Conservation (phyloP, 2,888 invertebrate genomes). For the Fragum fragum region DNA sequence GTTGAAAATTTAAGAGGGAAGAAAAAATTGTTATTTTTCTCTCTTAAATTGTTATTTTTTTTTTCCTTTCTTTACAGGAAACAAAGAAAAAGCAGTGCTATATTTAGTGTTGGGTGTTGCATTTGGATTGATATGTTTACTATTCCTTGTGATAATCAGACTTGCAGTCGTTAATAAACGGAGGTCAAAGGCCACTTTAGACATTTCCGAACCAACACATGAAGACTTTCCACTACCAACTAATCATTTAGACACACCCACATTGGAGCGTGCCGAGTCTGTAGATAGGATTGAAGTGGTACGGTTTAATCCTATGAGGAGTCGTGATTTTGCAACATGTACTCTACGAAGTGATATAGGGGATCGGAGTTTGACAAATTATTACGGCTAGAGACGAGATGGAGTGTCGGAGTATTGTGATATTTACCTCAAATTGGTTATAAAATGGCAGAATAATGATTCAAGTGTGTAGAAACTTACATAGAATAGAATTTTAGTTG, state of each 20-base stretch:
- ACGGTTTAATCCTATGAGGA: slow-evolving; percentile 78
- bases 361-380: slow-evolving; percentile 76
- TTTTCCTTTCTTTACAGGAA: slow-evolving; percentile 76
- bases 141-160: slow-evolving; percentile 78
- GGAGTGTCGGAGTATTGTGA: slow-evolving; percentile 8
- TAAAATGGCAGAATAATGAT: slow-evolving; percentile 15
- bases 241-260: slow-evolving; percentile 76
- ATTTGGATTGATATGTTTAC: slow-evolving; percentile 77
- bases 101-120: slow-evolving; percentile 82
- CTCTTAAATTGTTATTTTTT: neutral
- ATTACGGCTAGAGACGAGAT: slow-evolving; percentile 67
- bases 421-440: slow-evolving; percentile 16
- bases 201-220: slow-evolving; percentile 81
- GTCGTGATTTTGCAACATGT: slow-evolving; percentile 68
- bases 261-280: slow-evolving; percentile 79
- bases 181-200: slow-evolving; percentile 77
- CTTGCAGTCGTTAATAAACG: slow-evolving; percentile 76
- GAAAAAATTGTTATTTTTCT: neutral
- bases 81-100: slow-evolving; percentile 81
- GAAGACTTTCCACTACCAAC: slow-evolving; percentile 70
- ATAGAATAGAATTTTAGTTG: neutral
- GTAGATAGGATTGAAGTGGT: slow-evolving; percentile 83
- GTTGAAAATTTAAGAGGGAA: too few relatives aligned
- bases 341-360: slow-evolving; percentile 77
- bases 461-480: neutral